Conservation (phyloP, 1,140 invertebrate species). For the Polypedilum pembai region DNA sequence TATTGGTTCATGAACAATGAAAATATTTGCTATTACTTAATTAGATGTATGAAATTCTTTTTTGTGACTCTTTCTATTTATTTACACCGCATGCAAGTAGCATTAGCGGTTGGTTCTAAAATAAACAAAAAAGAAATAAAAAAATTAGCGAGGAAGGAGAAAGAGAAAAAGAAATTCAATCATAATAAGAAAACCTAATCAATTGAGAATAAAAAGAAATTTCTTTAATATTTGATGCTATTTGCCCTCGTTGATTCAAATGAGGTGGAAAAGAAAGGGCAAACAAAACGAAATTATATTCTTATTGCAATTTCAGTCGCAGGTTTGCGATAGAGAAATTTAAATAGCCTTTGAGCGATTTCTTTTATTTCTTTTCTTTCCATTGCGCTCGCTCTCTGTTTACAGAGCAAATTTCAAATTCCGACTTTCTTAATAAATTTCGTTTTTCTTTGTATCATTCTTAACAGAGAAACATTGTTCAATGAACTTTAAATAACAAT, state of each 20-base stretch:
- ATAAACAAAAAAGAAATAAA: neutral
- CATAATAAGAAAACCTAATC: neutral
- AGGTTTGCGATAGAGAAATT: slow-evolving; percentile 9
- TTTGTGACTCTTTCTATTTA: neutral
- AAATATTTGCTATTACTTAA: neutral
- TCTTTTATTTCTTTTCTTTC: neutral
- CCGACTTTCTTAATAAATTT: neutral
- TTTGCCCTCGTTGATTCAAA: slow-evolving; percentile 15
- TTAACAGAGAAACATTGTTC: no score
- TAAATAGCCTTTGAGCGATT: slow-evolving; percentile 21
- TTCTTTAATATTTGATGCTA: slow-evolving; percentile 24
- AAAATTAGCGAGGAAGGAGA: neutral
- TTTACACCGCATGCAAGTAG: neutral
- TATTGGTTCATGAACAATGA: no score
- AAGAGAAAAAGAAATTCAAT: neutral
- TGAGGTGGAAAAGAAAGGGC: slow-evolving; percentile 7
- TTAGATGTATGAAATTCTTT: slow-evolving; percentile 15
- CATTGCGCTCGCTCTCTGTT: neutral
- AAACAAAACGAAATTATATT: slow-evolving; percentile 5
- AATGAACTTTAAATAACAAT: no score
- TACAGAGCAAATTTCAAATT: neutral
- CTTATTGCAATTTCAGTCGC: neutral
- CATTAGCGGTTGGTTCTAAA: neutral
- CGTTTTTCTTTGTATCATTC: no score
- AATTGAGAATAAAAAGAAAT: neutral